Conservation (phyloP, 2,888 invertebrate species). For the Pristionchus mayeri region DNA sequence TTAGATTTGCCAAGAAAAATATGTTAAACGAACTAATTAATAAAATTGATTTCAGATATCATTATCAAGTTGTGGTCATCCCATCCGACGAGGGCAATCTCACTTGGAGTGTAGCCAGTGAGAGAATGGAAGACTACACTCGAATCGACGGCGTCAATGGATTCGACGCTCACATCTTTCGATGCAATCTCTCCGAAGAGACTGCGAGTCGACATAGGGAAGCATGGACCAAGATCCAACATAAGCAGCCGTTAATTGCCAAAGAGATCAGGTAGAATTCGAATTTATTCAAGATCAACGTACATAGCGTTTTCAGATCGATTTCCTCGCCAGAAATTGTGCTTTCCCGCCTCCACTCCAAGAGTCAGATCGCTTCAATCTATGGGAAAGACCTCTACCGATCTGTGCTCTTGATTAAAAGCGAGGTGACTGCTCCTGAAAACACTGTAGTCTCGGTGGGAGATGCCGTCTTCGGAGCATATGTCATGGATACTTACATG, state of each 20-base stretch:
- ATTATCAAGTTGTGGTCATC: not conserved
- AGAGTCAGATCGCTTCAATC: not conserved
- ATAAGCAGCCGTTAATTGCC: too few species aligned
- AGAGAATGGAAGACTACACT: not conserved
- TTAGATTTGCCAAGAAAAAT: too few species aligned
- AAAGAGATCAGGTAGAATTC: not conserved
- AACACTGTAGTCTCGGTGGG: not conserved
- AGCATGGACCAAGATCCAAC: not conserved
- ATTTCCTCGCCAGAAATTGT: not conserved
- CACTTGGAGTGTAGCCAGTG: not conserved
- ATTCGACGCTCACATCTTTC: not conserved
- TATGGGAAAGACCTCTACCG: not conserved
- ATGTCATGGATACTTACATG: not conserved
- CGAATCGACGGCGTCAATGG: not conserved
- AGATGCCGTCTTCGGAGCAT: not conserved
- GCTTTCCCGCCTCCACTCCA: not conserved
- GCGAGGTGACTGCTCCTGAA: not conserved
- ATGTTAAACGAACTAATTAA: too few species aligned
- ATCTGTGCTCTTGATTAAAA: not conserved
- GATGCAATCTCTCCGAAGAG: not conserved
- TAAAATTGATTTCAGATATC: not conserved
- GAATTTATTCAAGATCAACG: not conserved
- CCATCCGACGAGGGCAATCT: not conserved
- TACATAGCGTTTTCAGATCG: not conserved
- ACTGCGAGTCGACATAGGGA: not conserved